A percentile compares a stretch with the other conserved stretches of the same genome.
Conservation (phyloP, 1,140 invertebrate species). For the Atopsyche davidsoni region DNA sequence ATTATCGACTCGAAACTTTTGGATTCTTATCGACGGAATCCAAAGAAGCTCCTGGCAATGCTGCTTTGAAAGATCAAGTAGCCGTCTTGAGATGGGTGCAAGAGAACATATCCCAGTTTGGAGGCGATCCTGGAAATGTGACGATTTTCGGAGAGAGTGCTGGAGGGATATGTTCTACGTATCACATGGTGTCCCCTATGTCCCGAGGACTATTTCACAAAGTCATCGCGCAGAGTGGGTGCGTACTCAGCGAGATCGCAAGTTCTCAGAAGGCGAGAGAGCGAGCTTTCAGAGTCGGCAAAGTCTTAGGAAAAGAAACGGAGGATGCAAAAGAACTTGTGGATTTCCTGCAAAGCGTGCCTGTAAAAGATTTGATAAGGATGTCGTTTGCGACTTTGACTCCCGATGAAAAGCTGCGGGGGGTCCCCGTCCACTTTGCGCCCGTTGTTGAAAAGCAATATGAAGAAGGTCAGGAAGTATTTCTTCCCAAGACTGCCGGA, state of each 20-base stretch:
- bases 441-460: conserved; percentile 42
- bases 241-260: conserved; percentile 39
- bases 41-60: conserved; percentile 57
- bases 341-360: conserved; percentile 42
- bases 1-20: conserved; percentile 58
- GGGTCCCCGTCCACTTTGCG: conserved; percentile 40
- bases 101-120: conserved; percentile 54
- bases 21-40: conserved; percentile 58
- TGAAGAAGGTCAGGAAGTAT: conserved; percentile 34
- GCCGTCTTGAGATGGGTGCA: conserved; percentile 40
- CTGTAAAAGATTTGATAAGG: conserved; percentile 38
- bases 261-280: conserved; percentile 32
- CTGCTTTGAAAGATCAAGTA: conserved; percentile 62
- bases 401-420: conserved; percentile 36
- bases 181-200: conserved; percentile 49
- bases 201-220: conserved; percentile 48
- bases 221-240: conserved; percentile 57
- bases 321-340: conserved; percentile 39
- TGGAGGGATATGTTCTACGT: conserved; percentile 59
- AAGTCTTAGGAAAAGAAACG: conserved; percentile 41
- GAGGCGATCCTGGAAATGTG: conserved; percentile 64
- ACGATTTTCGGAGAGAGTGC: conserved; percentile 71
- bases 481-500: conserved; percentile 39
- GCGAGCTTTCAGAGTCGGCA: conserved; percentile 38
- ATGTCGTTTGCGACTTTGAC: conserved; percentile 33